A percentile compares a stretch with the other conserved stretches of the same genome.
These are phyloP conservation scores for Sylvicola cinctus DNA, from an alignment of 2,888 invertebrate genomes.

Conservation along the genomic window DNA sequence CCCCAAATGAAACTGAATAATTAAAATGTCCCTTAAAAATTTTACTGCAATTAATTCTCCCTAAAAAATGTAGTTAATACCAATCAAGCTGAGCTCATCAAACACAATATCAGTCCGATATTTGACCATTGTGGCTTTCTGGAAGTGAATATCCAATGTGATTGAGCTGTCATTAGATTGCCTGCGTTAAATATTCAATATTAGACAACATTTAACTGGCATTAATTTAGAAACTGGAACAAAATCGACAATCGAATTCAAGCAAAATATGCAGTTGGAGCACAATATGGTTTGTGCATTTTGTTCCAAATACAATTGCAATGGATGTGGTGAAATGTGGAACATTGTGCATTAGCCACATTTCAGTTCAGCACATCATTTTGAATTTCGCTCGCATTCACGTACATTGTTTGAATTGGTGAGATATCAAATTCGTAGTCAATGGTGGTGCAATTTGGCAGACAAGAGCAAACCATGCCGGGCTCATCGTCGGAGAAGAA, in stretches of 20 bases:
- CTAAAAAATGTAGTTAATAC: too few species aligned
- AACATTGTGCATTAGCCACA: too few species aligned
- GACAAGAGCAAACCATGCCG: conserved; percentile 5
- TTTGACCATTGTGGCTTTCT: conserved; percentile 13
- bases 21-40: background rate
- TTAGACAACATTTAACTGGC: too few species aligned
- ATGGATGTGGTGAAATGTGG: too few species aligned
- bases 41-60: background rate
- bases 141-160: conserved; percentile 15
- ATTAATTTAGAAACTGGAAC: too few species aligned
- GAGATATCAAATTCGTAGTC: conserved; percentile 2
- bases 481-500: conserved; percentile 5
- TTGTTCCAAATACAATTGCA: too few species aligned
- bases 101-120: conserved; percentile 16
- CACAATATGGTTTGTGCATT: too few species aligned
- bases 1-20: conserved; percentile 24
- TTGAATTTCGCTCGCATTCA: too few species aligned
- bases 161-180: conserved; percentile 5
- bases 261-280: too few species aligned
- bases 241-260: too few species aligned
- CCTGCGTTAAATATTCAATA: too few species aligned
- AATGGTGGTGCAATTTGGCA: conserved; percentile 4
- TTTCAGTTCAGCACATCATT: too few species aligned
- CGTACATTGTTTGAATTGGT: conserved; percentile 4
- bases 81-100: conserved; percentile 15